A percentile compares a stretch with the other conserved stretches of the same genome.
These are phyloP conservation scores for Tauraco erythrolophus DNA, from an alignment of 2,113 vertebrate species.

Conservation along the genomic window DNA sequence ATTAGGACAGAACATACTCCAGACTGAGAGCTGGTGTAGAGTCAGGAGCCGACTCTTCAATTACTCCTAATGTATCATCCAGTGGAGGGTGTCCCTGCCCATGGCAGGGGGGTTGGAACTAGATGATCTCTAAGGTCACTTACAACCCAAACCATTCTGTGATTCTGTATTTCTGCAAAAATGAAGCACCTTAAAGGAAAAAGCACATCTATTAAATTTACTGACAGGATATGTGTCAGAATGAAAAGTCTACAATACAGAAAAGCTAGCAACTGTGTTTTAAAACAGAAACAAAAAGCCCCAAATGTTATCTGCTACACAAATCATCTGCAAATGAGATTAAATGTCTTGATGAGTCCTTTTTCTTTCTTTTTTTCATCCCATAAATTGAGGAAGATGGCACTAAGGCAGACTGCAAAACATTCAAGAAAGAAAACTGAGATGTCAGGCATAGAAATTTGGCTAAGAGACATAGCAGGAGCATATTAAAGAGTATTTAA, in stretches of 20 bases:
- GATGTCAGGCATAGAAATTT: neutral
- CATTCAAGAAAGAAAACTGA: neutral
- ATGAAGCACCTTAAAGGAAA: neutral
- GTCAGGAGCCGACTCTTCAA: neutral
- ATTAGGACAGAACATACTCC: neutral
- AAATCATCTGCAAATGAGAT: conserved; percentile 19
- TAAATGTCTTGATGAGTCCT: neutral
- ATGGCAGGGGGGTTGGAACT: too few relatives aligned
- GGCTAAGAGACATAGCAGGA: neutral
- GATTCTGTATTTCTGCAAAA: neutral
- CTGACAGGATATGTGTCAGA: neutral
- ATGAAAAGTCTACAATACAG: neutral
- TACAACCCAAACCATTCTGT: too few relatives aligned
- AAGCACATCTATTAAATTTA: neutral
- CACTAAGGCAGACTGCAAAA: neutral
- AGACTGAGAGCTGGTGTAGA: neutral
- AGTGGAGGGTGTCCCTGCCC: too few relatives aligned
- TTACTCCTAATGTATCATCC: neutral
- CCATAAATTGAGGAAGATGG: neutral
- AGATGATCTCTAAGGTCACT: too few relatives aligned
- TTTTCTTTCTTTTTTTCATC: neutral
- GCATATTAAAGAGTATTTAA: conserved; percentile 14
- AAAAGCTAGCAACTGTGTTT: neutral
- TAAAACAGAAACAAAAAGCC: conserved; percentile 14
- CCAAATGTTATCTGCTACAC: neutral